Evolutionary conservation across 2,113 vertebrate species (phyloP), one percentile per base, ranked within the genome.

Genomic region (Tachycineta bicolor): DNA sequence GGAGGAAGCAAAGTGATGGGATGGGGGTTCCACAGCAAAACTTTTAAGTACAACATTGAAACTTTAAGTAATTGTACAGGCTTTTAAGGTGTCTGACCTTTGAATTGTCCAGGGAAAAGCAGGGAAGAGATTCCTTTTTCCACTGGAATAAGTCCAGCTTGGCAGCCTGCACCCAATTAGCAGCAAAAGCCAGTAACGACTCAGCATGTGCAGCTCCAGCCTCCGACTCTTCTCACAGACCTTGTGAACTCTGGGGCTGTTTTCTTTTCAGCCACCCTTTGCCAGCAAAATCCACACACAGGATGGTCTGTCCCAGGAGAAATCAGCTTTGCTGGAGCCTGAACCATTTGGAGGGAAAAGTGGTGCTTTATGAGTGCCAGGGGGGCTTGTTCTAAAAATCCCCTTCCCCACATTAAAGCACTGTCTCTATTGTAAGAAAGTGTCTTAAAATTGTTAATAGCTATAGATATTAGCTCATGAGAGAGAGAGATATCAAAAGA

Each of bases 71-170:
- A 50, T 85, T 86, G 67, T 63, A 65, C 11, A 26, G 83, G 47
- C 75, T 90, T 80, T 93, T 86, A 86, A 95, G 90, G 92, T 90
- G 56, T 47, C 68, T 60, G 62, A 86, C 92, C 83, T 88, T 88
- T 92, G 92, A 93, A 83, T 62, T 80, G 55, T 46, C 46, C 52
- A 41, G 55, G 37, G 62, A 68, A 79, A 85, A 62, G 39, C 59
- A 69, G 68, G 39, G 62, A 65, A 90, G 55, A 77, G 86, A 77
- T 92, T 93, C 80, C 55, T 90, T 92, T 94, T 92, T 92, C 83
- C 1, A 0, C 86, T 94, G 95, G 86, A 94, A 6, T 74, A 46
- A 63, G 65, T 81, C 81, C 84, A 89, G 87, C 68, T 75, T 84
- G 94, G 87, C 94, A 94, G 70, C 46, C 55, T 0, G 11, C 0